phyloP scores from a whole-genome alignment of 2,113 vertebrate species.

The Rhabdomys dilectus region DNA sequence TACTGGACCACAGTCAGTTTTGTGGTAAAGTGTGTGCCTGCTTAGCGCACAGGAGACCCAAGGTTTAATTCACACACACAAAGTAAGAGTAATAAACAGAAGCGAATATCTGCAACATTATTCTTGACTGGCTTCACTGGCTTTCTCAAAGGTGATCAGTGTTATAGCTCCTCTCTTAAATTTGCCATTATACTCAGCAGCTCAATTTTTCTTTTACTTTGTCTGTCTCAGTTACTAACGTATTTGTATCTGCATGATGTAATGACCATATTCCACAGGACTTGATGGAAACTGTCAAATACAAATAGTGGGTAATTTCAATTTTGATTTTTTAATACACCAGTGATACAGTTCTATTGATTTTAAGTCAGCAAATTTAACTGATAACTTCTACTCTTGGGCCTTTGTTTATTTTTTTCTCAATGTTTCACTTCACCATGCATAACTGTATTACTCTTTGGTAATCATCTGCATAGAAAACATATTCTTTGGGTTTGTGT shows the following conservation, averaged over 20 bases:
- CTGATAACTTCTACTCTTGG: not conserved
- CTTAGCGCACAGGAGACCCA: not conserved
- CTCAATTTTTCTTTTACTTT: not conserved
- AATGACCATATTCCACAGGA: not conserved
- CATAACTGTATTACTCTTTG: slow-evolving; percentile 46
- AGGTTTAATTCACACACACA: not conserved
- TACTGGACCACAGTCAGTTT: not conserved
- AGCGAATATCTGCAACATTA: not conserved
- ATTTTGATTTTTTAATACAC: slow-evolving; percentile 47
- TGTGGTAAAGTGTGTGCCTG: not conserved
- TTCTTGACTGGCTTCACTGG: not conserved
- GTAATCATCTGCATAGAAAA: slow-evolving; percentile 25
- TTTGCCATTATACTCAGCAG: not conserved
- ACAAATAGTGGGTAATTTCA: not conserved
- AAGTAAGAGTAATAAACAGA: not conserved
- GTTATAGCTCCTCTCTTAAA: not conserved
- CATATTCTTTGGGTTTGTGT: slow-evolving; percentile 36
- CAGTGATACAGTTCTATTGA: not conserved
- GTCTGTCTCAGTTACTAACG: not conserved
- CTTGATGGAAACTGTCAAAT: not conserved
- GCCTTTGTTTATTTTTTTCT: slow-evolving; percentile 26
- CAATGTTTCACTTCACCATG: not conserved
- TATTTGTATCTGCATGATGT: not conserved
- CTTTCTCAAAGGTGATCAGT: not conserved
- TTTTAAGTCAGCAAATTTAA: slow-evolving; percentile 42